phyloP scores from a whole-genome alignment of 2,113 vertebrate species.

The Mionectes macconnelli region DNA sequence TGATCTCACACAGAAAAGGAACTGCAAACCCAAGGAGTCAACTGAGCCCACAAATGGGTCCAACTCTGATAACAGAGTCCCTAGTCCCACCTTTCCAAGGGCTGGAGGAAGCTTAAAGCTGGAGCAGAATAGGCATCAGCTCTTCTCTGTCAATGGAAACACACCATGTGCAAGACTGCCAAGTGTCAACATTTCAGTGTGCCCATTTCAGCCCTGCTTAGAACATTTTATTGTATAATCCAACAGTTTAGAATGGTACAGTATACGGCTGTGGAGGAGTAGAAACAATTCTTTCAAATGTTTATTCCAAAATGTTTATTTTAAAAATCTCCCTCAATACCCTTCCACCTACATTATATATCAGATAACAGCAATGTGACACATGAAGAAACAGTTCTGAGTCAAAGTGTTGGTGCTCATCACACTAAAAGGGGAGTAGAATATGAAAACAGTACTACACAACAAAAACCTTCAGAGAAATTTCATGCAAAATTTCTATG shows the following conservation, averaged over 20 bases:
- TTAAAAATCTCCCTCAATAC: not conserved
- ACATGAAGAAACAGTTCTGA: not conserved
- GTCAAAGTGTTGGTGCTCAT: not conserved
- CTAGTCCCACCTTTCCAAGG: not conserved
- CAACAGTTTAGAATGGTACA: not conserved
- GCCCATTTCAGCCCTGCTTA: not conserved
- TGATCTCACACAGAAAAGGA: not conserved
- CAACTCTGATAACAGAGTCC: not conserved
- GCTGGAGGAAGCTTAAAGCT: not conserved
- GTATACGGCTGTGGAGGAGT: not conserved
- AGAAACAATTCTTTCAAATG: not conserved
- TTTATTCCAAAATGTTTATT: not conserved
- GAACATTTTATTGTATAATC: not conserved
- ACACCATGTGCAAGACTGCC: rapidly evolving
- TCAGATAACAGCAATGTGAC: not conserved
- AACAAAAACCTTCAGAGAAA: not conserved
- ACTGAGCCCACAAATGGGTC: not conserved
- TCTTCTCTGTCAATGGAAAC: not conserved
- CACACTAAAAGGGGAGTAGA: not conserved
- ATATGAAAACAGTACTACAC: not conserved
- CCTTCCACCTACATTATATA: not conserved
- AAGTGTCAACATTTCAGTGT: not conserved
- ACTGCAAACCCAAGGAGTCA: not conserved
- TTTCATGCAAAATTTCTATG: not conserved
- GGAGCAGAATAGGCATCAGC: not conserved